Evolutionary conservation across 2,888 invertebrate species (phyloP), one percentile per base, ranked within the genome.

Genomic region (Tuberolachnus salignus): DNA sequence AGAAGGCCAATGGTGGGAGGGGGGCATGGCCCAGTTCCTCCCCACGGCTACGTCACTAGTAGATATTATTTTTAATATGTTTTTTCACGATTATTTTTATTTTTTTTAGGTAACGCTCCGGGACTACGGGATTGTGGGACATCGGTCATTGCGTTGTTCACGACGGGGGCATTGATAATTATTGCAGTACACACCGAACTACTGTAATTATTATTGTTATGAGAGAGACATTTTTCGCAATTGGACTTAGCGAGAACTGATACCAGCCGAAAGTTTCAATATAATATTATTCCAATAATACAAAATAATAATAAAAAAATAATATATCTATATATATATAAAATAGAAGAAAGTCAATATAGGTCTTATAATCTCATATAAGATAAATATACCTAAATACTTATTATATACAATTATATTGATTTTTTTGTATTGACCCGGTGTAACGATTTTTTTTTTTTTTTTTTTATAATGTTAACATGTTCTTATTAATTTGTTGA

Each of bases 271-370:
- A 6, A 34, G 34, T 34, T 4, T 4, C 6, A 34, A 34, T 34
- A 34, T 34, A 34, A 34, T 34, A 42, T 49, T 51, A 51, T 73
- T 23, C 21, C 21, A 73, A 63, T 19, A 42, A 51, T 34, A 66
- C 51, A 51, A 34, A 13, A 26, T 55, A 21, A 57, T n/a, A 51
- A 53, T 14, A 55, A 69, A 21, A 42, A 51, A 16, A 71, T 59
- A 44, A 69, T 46, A 34, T 34, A 34, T 6, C 34, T 53, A 53
- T 4, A 53, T 19, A 53, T 19, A 55, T 55, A 44, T 19, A 8
- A 67, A 57, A 70, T 73, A 73, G 73, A 73, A 73, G 73, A 73
- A 51, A 63, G 16, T 73, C 42, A 14, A 73, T 59, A 59, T 63
- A 73, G n/a, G 73, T 73, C 19, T 51, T 51, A 51, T 63, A 61